phyloP scores from a whole-genome alignment of 1,140 invertebrate genomes.

The Cydia strobilella region DNA sequence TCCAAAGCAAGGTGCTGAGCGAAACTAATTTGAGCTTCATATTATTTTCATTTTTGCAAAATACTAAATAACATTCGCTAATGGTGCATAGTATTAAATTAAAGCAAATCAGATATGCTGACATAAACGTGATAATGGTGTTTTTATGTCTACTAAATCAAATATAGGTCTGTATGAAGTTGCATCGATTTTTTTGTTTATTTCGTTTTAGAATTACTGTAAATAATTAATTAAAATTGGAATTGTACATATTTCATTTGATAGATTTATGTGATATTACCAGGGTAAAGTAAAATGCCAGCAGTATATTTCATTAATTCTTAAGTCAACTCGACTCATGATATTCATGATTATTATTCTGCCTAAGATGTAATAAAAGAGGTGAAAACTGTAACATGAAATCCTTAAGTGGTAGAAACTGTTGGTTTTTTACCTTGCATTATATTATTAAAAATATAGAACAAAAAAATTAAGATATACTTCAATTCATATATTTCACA shows the following conservation, averaged over 20 bases:
- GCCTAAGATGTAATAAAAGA: background rate
- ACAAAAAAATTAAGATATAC: background rate
- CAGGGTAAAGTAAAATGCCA: background rate
- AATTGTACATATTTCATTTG: background rate
- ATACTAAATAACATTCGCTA: slow-evolving; percentile 11
- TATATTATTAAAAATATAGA: background rate
- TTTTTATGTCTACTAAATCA: slow-evolving; percentile 34
- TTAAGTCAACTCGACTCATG: background rate
- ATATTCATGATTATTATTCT: background rate
- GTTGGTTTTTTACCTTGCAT: background rate
- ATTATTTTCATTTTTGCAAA: slow-evolving; percentile 20
- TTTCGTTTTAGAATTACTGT: slow-evolving; percentile 3
- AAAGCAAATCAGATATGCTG: slow-evolving; percentile 26
- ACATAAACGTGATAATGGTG: slow-evolving; percentile 34
- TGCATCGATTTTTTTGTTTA: slow-evolving; percentile 45
- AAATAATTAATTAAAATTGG: background rate
- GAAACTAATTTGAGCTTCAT: slow-evolving; percentile 30
- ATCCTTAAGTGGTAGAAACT: background rate
- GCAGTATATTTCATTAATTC: background rate
- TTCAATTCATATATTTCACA: background rate
- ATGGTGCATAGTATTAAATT: slow-evolving; percentile 33
- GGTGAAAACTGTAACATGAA: background rate
- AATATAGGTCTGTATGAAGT: slow-evolving; percentile 42
- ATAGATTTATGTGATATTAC: background rate
- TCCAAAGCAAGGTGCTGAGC: slow-evolving; percentile 29